Evolutionary conservation across 2,888 invertebrate genomes (phyloP), one percentile per base, ranked within the genome.

Genomic region (Cerceris ruficornis): DNA sequence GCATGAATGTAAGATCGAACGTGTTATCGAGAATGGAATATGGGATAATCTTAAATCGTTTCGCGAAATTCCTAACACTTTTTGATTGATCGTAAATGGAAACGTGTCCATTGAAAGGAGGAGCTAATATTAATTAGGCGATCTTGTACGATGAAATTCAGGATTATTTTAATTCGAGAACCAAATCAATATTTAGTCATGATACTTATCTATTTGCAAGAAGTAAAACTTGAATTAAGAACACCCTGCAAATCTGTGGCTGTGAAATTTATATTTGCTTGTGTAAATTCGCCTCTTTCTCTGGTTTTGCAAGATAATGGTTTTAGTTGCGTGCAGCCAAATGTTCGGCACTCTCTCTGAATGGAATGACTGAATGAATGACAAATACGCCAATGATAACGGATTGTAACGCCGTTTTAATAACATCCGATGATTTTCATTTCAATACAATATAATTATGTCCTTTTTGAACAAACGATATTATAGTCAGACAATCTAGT

Each of bases 201-300:
- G 28, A 54, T 57, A 54, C 52, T 59, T 57, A 13, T 67, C 62
- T 69, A 60, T n/a, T 50, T 11, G n/a, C 17, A 28, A 39, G 49
- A 42, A 42, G 43, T 28, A 28, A 28, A 28, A 52, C 61, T 57
- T 58, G 13, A 64, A 52, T 42, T 61, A 52, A 50, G 55, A 28
- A 59, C 50, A 46, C 17, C 61, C 76, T 61, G 52, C 50, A 74
- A 60, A 77, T 60, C 72, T 39, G 67, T 83, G 82, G 78, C 82
- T 83, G 82, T 83, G 77, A 84, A 72, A 70, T 75, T 72, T 75
- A 54, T 83, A 84, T 77, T 75, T 57, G 71, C 64, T 68, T 41
- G 50, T 52, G 13, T 69, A 69, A 62, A 13, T 72, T 54, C 49
- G 62, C 61, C 64, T 72, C 42, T 64, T 68, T 72, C 55, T 68